These are phyloP conservation scores for Nannobrachium achirus DNA, from an alignment of 2,113 vertebrate species.

Conservation along the genomic window DNA sequence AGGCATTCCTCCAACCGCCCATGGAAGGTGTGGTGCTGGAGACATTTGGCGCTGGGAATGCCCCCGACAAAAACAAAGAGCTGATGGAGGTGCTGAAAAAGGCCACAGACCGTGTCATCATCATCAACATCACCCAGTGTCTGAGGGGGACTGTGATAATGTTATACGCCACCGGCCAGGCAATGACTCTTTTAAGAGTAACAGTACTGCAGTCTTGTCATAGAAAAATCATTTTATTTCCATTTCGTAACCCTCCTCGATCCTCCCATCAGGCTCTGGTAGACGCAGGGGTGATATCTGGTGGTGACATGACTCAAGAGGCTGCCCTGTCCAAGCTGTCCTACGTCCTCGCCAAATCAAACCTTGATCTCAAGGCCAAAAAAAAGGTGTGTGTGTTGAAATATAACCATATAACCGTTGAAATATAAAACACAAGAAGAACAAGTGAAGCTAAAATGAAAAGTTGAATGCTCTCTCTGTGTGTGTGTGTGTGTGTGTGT, in stretches of 20 bases:
- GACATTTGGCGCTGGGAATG: slow-evolving; percentile 93
- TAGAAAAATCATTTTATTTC: too few relatives aligned
- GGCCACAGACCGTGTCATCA: slow-evolving; percentile 83
- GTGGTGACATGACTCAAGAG: slow-evolving; percentile 95
- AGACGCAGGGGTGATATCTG: slow-evolving; percentile 84
- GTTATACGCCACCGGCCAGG: slow-evolving; percentile 87
- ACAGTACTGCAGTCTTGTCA: background rate
- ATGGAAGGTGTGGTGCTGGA: slow-evolving; percentile 94
- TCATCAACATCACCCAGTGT: slow-evolving; percentile 95
- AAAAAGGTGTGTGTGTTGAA: slow-evolving; percentile 80
- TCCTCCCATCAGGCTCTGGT: slow-evolving; percentile 81
- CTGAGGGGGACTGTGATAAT: slow-evolving; percentile 86
- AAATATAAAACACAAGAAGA: background rate
- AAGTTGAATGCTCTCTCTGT: too few relatives aligned
- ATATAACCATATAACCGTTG: background rate
- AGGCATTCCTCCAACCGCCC: slow-evolving; percentile 90
- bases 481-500: too few relatives aligned
- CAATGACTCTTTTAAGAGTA: slow-evolving; percentile 42
- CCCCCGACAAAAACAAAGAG: slow-evolving; percentile 86
- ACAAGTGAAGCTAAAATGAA: background rate
- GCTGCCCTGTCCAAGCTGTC: slow-evolving; percentile 93
- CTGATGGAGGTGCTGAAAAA: slow-evolving; percentile 84
- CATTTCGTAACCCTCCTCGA: background rate
- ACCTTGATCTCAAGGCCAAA: slow-evolving; percentile 76
- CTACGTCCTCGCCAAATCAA: slow-evolving; percentile 83